Percentiles rank a stretch among this genome's conserved stretches.
phyloP scores from a whole-genome alignment of 2,113 vertebrate genomes.

The Progne subis region DNA sequence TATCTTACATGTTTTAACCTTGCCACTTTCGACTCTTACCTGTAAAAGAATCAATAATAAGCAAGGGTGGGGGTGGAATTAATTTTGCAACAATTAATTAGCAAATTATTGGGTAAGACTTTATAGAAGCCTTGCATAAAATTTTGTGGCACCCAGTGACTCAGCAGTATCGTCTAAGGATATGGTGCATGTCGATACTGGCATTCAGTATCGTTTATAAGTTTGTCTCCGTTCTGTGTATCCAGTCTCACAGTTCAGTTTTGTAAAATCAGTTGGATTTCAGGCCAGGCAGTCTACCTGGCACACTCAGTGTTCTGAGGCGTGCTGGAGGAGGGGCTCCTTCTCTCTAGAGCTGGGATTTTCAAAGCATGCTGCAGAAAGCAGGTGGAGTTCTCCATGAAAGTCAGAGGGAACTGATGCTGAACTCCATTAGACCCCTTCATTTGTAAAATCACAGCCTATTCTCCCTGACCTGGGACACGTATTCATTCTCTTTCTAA shows the following conservation, averaged over 20 bases:
- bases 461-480: background rate
- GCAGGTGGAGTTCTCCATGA: background rate
- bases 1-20: background rate
- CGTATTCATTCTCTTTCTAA: background rate
- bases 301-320: background rate
- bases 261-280: background rate
- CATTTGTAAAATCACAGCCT: background rate
- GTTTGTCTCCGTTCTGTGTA: background rate
- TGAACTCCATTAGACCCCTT: background rate
- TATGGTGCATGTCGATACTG: background rate
- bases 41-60: background rate
- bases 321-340: background rate
- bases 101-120: background rate
- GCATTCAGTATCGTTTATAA: too few relatives aligned
- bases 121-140: background rate
- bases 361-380: background rate
- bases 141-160: background rate
- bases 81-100: background rate
- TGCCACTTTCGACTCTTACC: background rate
- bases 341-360: background rate
- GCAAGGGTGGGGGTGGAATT: fast-evolving
- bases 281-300: fast-evolving
- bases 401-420: background rate
- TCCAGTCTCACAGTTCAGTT: background rate
- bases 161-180: background rate